Evolutionary conservation across 2,888 invertebrate species (phyloP).

Genomic region (Catocala fraxini): DNA sequence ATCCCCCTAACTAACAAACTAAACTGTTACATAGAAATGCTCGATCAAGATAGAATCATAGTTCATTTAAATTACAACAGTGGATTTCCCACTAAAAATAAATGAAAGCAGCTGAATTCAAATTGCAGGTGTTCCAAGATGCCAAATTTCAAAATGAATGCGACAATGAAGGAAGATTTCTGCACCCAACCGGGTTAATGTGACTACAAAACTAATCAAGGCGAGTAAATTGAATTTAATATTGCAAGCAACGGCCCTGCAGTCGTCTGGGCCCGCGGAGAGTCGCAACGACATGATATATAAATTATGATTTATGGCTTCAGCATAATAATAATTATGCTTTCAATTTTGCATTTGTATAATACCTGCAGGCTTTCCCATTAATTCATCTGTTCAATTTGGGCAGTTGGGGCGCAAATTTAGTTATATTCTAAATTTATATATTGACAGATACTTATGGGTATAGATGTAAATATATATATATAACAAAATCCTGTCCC

Average conservation of each 20-base stretch:
- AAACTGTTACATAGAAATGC: no score
- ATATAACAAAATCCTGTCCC: no score
- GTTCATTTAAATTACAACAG: neutral
- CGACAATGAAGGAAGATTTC: slow-evolving; percentile 57
- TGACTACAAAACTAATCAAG: slow-evolving; percentile 77
- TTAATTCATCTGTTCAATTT: slow-evolving; percentile 12
- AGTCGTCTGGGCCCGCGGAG: slow-evolving; percentile 43
- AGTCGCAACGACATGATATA: slow-evolving; percentile 45
- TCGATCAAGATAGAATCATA: no score
- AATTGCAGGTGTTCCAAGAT: slow-evolving; percentile 26
- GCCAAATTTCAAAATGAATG: slow-evolving; percentile 52
- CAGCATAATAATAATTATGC: slow-evolving; percentile 38
- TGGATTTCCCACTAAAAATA: neutral
- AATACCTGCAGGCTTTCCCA: slow-evolving; percentile 32
- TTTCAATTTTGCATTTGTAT: slow-evolving; percentile 35
- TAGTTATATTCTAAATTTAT: neutral
- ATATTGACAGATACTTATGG: no score
- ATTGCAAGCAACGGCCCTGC: slow-evolving; percentile 66
- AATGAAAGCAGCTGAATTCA: slow-evolving; percentile 34
- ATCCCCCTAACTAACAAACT: no score
- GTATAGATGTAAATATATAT: no score
- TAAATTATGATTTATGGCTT: slow-evolving; percentile 59
- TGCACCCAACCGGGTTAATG: slow-evolving; percentile 68
- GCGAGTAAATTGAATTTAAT: slow-evolving; percentile 81
- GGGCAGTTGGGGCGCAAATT: neutral